Evolutionary conservation across 2,888 invertebrate species (phyloP), one percentile per base, ranked within the genome.

Genomic region (Cryptus viduatorius): DNA sequence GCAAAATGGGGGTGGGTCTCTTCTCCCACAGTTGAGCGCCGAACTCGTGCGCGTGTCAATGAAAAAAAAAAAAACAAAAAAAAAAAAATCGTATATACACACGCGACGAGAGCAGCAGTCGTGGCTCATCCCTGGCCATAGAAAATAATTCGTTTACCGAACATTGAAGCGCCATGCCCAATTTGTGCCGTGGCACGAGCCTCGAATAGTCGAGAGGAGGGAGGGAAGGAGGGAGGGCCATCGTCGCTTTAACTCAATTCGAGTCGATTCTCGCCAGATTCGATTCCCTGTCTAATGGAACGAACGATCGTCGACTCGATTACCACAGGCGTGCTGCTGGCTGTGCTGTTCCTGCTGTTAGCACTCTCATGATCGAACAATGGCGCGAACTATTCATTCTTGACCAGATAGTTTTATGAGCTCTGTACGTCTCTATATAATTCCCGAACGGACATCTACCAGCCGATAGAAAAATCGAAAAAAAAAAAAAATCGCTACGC

Each of bases 81-180:
- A 61, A 61, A 61, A 50, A 46, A 48, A 64, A 65, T 50, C 50
- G 42, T 53, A 65, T 50, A 65, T 65, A 50, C 65, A 37, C 31
- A 64, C 42, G 64, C 37, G 24, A 31, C 69, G 68, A 68, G 73
- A 76, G 56, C 64, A 65, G 68, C 71, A 69, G 56, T 64, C 76
- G 65, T 79, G 65, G 83, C 80, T 79, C 67, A 75, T 44, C 61
- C 46, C 59, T 5, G 73, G 83, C 68, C 77, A 82, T 71, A 72
- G 78, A 82, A 64, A 72, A 84, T 87, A 87, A 88, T 88, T 87
- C 85, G 86, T 84, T 88, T 88, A 88, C 71, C 69, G 82, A 64
- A 83, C 65, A 86, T 64, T 69, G 80, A 83, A 78, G 73, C 75
- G 79, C 75, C 79, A 71, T 71, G 87, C 75, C 82, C 85, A 87